phyloP scores from a whole-genome alignment of 2,797 vertebrate species.

The Leptatherina wallacei region DNA sequence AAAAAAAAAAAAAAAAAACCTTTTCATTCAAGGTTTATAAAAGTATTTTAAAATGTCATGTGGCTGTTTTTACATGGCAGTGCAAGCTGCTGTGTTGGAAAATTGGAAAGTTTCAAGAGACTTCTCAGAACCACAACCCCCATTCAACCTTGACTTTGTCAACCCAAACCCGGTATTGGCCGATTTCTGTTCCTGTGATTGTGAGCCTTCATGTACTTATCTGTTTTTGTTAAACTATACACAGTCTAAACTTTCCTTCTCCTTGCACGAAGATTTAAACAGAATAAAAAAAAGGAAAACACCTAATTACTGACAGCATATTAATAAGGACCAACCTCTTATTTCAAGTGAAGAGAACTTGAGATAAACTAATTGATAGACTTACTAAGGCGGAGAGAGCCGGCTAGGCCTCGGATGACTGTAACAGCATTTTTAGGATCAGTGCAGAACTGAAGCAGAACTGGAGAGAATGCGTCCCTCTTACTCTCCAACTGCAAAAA shows the following conservation, averaged over 20 bases:
- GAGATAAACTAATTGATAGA: conserved; percentile 31
- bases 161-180: neutral
- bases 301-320: neutral
- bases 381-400: conserved; percentile 92
- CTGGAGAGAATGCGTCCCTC: conserved; percentile 90
- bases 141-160: neutral
- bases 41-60: neutral
- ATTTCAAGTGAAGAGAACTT: neutral
- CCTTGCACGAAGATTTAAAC: neutral
- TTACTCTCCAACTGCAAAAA: conserved; percentile 89
- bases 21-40: neutral
- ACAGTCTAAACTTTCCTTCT: neutral
- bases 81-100: neutral
- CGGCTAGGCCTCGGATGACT: conserved; percentile 92
- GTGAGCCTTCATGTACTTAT: neutral
- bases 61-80: neutral
- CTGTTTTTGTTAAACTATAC: neutral
- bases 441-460: conserved; percentile 93
- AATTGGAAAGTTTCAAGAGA: neutral
- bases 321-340: neutral
- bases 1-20: no score
- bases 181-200: neutral
- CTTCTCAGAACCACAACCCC: neutral
- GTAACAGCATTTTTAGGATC: conserved; percentile 94
- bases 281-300: conserved; percentile 9